Base-by-base conservation (phyloP, 2,888 invertebrate species). In the Piscicola geometra region DNA sequence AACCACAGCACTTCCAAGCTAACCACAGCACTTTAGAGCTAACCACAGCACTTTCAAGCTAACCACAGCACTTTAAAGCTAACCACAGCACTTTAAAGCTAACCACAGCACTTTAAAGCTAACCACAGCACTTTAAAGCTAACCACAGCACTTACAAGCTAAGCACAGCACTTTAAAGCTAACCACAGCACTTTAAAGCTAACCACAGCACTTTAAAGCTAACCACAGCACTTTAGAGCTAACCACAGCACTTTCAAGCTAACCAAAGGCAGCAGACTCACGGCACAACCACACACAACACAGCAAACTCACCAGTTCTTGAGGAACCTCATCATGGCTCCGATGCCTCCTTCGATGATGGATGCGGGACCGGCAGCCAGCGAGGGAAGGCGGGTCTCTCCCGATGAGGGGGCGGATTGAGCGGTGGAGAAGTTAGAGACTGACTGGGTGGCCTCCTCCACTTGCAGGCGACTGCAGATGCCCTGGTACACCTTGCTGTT, bases 401-500 rank as follows among this genome's bases (percentile, higher is more conserved):
- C 64, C 60, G 60, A 73, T 35, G 32, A 64, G 47, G 73, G 33
- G 52, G 32, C 25, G 60, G 32, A 30, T 52, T 5, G 35, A 32
- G n/a, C 60, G 36, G 36, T 9, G 5, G 28, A 47, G 3, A 41
- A 32, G 56, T 25, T 41, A 18, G 76, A 77, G 28, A 81, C 80
- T 28, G 84, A 82, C 76, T 85, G 84, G 3, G 84, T 84, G 52
- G 85, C 84, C 50, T 81, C 81, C 72, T 81, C 81, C n/a, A 80
- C 81, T 87, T 95, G 94, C 91, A 99, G 93, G 82, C 99, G 90
- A 81, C 92, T 91, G 76, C 92, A 91, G 81, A 98, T 92, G 78
- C 90, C 91, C 87, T 94, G 93, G 88, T 98, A 97, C 81, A 90
- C 90, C 88, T 96, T 96, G 78, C 93, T 94, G 88, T 96, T 95